phyloP scores from a whole-genome alignment of 1,140 invertebrate species.

The Drusus annulatus region DNA sequence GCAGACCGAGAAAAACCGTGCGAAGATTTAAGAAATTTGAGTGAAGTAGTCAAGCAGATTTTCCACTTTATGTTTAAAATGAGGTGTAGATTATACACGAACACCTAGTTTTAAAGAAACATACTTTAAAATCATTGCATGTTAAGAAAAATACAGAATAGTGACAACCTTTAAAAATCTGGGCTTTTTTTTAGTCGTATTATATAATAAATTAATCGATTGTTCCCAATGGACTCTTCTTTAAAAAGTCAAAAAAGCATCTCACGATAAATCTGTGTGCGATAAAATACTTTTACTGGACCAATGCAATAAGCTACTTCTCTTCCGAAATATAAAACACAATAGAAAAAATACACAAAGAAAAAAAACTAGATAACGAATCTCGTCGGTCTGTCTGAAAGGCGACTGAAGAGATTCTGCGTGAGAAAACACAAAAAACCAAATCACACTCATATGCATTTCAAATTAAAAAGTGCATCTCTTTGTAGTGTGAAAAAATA shows the following conservation, averaged over 20 bases:
- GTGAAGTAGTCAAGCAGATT: no score
- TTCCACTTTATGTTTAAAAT: no score
- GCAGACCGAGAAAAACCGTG: no score
- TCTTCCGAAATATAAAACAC: slow-evolving; percentile 16
- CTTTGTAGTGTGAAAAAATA: slow-evolving; percentile 18
- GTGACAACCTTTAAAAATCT: no score
- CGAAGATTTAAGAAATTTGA: no score
- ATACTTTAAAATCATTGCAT: no score
- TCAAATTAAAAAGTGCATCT: slow-evolving; percentile 56
- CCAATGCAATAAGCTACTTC: slow-evolving; percentile 24
- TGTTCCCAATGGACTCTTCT: no score
- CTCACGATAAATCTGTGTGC: neutral
- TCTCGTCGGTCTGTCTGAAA: slow-evolving; percentile 20
- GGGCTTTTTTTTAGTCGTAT: no score
- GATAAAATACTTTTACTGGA: neutral
- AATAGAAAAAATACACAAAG: slow-evolving; percentile 28
- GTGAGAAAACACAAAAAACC: slow-evolving; percentile 57
- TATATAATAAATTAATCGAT: no score
- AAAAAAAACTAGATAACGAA: slow-evolving; percentile 46
- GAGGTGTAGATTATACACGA: no score
- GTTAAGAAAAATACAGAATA: no score
- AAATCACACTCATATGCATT: slow-evolving; percentile 56
- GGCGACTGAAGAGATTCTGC: slow-evolving; percentile 33
- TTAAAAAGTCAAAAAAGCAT: neutral
- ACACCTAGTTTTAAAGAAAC: no score